Evolutionary conservation across 2,797 vertebrate genomes (phyloP).

Genomic region (Arrhamphus sclerolepis): DNA sequence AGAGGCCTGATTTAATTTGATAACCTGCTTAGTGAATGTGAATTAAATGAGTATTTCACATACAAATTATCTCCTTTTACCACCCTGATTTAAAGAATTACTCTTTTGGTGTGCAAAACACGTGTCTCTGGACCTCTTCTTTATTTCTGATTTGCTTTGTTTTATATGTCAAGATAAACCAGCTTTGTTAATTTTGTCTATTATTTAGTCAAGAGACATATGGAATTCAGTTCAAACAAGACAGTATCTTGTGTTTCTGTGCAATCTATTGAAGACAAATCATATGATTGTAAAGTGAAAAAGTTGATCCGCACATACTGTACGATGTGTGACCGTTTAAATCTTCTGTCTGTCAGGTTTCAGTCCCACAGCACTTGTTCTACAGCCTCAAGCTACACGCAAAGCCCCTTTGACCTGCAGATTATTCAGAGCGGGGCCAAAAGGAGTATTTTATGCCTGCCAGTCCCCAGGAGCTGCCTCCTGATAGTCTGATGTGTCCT

Average conservation of each 20-base stretch:
- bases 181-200: conserved; percentile 32
- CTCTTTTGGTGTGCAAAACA: conserved; percentile 58
- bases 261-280: conserved; percentile 11
- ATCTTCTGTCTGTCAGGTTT: conserved; percentile 47
- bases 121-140: conserved; percentile 53
- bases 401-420: conserved; percentile 55
- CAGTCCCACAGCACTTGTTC: conserved; percentile 42
- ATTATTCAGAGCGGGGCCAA: conserved; percentile 71
- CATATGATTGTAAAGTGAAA: conserved; percentile 8
- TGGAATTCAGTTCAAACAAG: conserved; percentile 14
- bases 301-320: conserved; percentile 34
- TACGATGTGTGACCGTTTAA: conserved; percentile 45
- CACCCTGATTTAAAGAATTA: conserved; percentile 54
- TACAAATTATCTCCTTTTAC: conserved; percentile 76
- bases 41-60: conserved; percentile 98
- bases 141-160: conserved; percentile 58
- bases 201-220: conserved; percentile 15
- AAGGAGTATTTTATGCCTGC: conserved; percentile 68
- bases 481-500: conserved; percentile 71
- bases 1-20: conserved; percentile 94
- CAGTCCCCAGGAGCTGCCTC: conserved; percentile 57
- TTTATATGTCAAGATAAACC: conserved; percentile 49
- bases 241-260: not conserved
- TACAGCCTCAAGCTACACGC: conserved; percentile 32
- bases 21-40: conserved; percentile 97